Evolutionary conservation across 2,888 invertebrate species (phyloP).

Genomic region (Torymus texanus): DNA sequence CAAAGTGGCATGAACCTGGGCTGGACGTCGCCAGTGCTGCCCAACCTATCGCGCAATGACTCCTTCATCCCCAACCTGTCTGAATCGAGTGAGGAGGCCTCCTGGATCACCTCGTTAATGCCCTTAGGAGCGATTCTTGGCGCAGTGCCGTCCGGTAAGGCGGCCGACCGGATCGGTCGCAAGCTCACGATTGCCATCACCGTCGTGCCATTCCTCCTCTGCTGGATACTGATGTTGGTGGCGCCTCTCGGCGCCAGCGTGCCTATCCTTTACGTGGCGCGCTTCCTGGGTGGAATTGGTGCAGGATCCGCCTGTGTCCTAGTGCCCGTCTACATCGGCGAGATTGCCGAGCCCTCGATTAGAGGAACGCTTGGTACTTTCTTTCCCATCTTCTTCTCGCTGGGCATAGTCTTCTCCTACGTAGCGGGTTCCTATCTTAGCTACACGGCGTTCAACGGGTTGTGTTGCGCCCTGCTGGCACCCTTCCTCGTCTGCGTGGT

Average conservation of each 20-base stretch:
- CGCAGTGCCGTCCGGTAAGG: conserved; percentile 67
- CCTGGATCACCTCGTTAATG: conserved; percentile 67
- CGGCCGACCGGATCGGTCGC: conserved; percentile 69
- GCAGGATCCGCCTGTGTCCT: conserved; percentile 73
- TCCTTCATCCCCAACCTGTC: conserved; percentile 60
- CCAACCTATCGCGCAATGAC: conserved; percentile 60
- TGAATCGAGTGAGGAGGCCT: conserved; percentile 58
- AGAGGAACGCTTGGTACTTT: conserved; percentile 77
- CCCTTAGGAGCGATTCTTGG: conserved; percentile 68
- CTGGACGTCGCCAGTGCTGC: conserved; percentile 69
- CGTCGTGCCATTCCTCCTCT: conserved; percentile 67
- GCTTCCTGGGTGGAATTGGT: conserved; percentile 76
- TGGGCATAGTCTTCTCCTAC: conserved; percentile 76
- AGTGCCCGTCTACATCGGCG: conserved; percentile 77
- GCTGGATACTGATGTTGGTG: conserved; percentile 74
- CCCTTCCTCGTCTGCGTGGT: conserved; percentile 70
- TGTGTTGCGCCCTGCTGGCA: conserved; percentile 71
- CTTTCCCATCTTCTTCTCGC: conserved; percentile 75
- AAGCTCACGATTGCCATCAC: conserved; percentile 64
- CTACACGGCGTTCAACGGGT: conserved; percentile 74
- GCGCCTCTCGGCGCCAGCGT: conserved; percentile 56
- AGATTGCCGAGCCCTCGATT: conserved; percentile 76
- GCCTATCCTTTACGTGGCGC: conserved; percentile 62
- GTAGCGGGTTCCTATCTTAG: conserved; percentile 72
- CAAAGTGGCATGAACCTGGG: conserved; percentile 69